Conservation (phyloP, 2,888 invertebrate species). For the Xestia ashworthii region DNA sequence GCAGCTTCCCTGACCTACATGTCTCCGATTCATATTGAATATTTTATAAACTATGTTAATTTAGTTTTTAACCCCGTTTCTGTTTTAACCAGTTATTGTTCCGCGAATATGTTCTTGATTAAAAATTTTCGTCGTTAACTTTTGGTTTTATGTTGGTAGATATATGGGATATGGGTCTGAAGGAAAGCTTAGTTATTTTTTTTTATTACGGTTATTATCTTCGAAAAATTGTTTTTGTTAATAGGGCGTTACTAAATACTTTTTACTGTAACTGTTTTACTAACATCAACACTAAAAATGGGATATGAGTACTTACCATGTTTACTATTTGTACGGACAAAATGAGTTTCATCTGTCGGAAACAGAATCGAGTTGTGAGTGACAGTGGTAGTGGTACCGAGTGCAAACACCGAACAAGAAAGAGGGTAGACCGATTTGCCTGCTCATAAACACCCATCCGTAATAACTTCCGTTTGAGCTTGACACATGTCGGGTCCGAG, state of each 20-base stretch:
- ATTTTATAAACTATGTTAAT: constrained; percentile 66
- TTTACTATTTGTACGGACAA: no score
- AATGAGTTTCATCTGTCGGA: no score
- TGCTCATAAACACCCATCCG: no score
- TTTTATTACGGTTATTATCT: neutral
- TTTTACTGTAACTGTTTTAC: neutral
- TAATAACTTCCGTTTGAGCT: no score
- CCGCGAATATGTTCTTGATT: constrained; percentile 41
- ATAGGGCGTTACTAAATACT: neutral
- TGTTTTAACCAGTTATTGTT: constrained; percentile 57
- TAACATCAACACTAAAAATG: no score
- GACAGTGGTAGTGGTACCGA: no score
- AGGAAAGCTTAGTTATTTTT: constrained; percentile 8
- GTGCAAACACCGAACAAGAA: no score
- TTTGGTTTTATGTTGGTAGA: constrained; percentile 27
- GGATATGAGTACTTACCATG: no score
- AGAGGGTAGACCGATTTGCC: no score
- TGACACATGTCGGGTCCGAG: no score
- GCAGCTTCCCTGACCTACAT: constrained; percentile 71
- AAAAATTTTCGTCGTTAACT: constrained; percentile 12
- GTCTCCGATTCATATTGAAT: constrained; percentile 64
- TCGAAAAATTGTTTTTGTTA: constrained; percentile 4
- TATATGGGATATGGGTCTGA: neutral
- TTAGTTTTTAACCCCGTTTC: constrained; percentile 61
- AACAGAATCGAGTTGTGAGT: no score